Percentiles rank a stretch among this genome's conserved stretches.
Evolutionary conservation across 2,113 vertebrate species (phyloP).

Genomic region (Coptodon rendalli): DNA sequence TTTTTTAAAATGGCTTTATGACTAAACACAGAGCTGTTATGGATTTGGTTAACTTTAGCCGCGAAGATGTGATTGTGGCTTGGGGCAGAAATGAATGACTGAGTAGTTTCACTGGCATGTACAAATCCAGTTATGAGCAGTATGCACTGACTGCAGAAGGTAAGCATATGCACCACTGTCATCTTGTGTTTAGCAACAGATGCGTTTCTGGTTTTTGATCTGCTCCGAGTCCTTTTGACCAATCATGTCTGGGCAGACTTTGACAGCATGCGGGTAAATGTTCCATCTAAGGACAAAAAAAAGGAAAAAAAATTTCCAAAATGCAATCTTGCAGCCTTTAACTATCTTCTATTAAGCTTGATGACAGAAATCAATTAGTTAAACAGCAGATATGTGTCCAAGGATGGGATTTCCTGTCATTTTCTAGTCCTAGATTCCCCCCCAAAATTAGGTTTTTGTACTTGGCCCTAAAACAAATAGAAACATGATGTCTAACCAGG

Average conservation of each 20-base stretch:
- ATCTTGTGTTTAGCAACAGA: not conserved
- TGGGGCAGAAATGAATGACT: not conserved
- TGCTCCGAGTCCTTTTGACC: not conserved
- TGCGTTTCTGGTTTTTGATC: not conserved
- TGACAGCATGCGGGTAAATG: not conserved
- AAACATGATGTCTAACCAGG: not conserved
- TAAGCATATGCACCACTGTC: not conserved
- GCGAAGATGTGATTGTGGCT: not conserved
- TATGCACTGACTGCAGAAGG: not conserved
- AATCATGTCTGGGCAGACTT: not conserved
- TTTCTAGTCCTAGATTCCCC: not conserved
- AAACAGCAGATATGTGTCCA: not conserved
- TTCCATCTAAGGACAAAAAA: not conserved
- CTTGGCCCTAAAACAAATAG: not conserved
- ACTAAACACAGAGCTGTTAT: not conserved
- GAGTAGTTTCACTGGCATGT: not conserved
- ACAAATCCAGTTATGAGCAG: not conserved
- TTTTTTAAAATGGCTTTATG: not conserved
- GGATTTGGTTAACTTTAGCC: not conserved
- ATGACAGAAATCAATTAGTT: not conserved
- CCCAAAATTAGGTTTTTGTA: not conserved
- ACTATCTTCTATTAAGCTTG: not conserved
- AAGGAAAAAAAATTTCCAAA: fast-evolving
- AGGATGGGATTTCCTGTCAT: not conserved
- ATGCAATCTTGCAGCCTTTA: not conserved